phyloP scores from a whole-genome alignment of 2,888 invertebrate species.

The Amblyjoppa proteus region DNA sequence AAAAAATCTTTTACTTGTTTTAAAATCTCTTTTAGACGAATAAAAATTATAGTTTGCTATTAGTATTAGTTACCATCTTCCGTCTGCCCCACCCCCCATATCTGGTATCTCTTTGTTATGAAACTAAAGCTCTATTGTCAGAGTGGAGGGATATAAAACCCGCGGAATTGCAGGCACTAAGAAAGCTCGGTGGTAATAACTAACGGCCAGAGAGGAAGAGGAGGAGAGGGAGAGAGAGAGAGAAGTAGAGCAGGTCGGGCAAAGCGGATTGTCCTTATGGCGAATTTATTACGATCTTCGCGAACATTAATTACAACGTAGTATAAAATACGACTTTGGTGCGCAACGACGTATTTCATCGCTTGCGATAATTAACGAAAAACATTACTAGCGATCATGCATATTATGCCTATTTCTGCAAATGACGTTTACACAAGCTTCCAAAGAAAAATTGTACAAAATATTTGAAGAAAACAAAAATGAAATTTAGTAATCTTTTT shows the following conservation, averaged over 20 bases:
- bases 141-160: slow-evolving; percentile 55
- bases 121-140: slow-evolving; percentile 51
- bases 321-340: slow-evolving; percentile 21
- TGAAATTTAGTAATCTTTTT: background rate
- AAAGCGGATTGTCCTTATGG: slow-evolving; percentile 67
- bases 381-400: slow-evolving; percentile 20
- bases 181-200: slow-evolving; percentile 51
- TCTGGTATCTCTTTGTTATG: slow-evolving; percentile 58
- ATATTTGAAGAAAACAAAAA: background rate
- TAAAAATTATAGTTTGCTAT: slow-evolving; percentile 21
- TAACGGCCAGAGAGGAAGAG: slow-evolving; percentile 16
- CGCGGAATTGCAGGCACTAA: slow-evolving; percentile 60
- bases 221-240: slow-evolving; percentile 1
- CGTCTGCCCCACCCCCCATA: background rate
- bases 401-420: slow-evolving; percentile 18
- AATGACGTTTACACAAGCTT: slow-evolving; percentile 13
- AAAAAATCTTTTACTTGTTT: background rate
- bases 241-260: slow-evolving; percentile 29
- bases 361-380: slow-evolving; percentile 43
- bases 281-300: slow-evolving; percentile 67
- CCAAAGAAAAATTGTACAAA: background rate
- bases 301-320: slow-evolving; percentile 57
- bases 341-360: slow-evolving; percentile 28
- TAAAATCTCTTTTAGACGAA: background rate
- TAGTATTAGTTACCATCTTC: slow-evolving; percentile 16